phyloP scores from a whole-genome alignment of 2,113 vertebrate species.

The Leptosomus discolor region DNA sequence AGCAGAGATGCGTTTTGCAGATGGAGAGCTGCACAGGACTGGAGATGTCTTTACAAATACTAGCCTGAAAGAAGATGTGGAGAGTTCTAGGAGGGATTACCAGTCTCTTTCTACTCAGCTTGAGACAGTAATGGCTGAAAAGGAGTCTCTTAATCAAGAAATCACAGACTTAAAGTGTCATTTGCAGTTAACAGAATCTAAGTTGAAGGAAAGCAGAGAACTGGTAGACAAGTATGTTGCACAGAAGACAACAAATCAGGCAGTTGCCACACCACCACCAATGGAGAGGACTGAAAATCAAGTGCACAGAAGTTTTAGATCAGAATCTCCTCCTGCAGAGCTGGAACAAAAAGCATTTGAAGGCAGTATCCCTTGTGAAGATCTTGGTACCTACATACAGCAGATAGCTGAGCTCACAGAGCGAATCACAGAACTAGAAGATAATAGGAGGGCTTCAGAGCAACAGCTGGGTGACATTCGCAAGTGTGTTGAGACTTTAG shows the following conservation, averaged over 20 bases:
- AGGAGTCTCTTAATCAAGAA: slow-evolving; percentile 62
- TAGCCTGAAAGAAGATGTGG: slow-evolving; percentile 64
- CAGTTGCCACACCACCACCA: neutral
- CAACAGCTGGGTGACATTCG: slow-evolving; percentile 6
- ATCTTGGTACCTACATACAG: slow-evolving; percentile 23
- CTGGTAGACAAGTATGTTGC: neutral
- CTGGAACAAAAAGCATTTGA: neutral
- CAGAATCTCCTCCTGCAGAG: neutral
- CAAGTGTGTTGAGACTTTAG: slow-evolving; percentile 1
- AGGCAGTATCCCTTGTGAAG: neutral
- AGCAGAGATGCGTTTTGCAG: slow-evolving; percentile 34
- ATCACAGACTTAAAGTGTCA: slow-evolving; percentile 49
- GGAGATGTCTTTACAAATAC: slow-evolving; percentile 11
- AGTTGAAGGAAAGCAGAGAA: slow-evolving; percentile 47
- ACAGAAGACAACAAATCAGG: neutral
- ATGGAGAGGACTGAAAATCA: slow-evolving; percentile 1
- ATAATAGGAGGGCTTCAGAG: slow-evolving; percentile 28
- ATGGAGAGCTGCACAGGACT: neutral
- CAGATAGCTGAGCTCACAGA: slow-evolving; percentile 61
- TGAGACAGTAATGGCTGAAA: slow-evolving; percentile 62
- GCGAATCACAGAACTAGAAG: slow-evolving; percentile 60
- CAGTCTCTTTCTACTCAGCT: slow-evolving; percentile 60
- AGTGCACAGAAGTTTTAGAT: neutral
- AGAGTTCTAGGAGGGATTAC: slow-evolving; percentile 31
- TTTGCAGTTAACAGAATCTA: slow-evolving; percentile 55